phyloP scores from a whole-genome alignment of 2,797 vertebrate genomes.

The Zenarchopterus dispar region DNA sequence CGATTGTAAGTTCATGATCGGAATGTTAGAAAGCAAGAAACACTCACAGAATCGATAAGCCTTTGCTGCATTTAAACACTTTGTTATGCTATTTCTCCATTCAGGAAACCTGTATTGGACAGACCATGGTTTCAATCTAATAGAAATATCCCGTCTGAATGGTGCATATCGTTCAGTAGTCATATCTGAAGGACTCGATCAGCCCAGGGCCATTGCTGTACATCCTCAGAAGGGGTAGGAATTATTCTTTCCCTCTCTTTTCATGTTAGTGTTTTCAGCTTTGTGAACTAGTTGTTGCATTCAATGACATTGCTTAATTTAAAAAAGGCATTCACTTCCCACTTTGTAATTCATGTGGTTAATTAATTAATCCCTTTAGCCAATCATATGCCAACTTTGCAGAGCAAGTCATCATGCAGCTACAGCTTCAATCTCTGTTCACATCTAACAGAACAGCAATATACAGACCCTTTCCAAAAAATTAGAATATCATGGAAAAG shows the following conservation, averaged over 20 bases:
- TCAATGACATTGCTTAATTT: constrained; percentile 1
- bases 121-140: constrained; percentile 96
- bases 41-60: constrained; percentile 4
- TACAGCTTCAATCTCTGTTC: not conserved
- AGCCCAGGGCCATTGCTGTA: constrained; percentile 93
- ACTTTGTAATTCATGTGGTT: not conserved
- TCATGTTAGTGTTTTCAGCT: not conserved
- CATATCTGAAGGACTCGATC: constrained; percentile 94
- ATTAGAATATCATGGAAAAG: too few relatives aligned
- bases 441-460: constrained; percentile 1
- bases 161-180: constrained; percentile 95
- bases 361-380: not conserved
- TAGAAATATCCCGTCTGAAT: constrained; percentile 94
- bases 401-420: not conserved
- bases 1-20: constrained; percentile 11
- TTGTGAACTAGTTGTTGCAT: not conserved
- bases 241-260: not conserved
- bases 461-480: too few relatives aligned
- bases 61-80: not conserved
- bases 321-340: not conserved
- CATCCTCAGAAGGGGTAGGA: constrained; percentile 96
- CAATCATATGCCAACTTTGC: not conserved
- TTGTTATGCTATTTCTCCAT: constrained; percentile 12
- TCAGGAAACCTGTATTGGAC: constrained; percentile 98
- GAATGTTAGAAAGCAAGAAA: not conserved